A percentile compares a stretch with the other conserved stretches of the same genome.
Conservation (phyloP, 2,888 invertebrate species). For the Agriopis marginaria region DNA sequence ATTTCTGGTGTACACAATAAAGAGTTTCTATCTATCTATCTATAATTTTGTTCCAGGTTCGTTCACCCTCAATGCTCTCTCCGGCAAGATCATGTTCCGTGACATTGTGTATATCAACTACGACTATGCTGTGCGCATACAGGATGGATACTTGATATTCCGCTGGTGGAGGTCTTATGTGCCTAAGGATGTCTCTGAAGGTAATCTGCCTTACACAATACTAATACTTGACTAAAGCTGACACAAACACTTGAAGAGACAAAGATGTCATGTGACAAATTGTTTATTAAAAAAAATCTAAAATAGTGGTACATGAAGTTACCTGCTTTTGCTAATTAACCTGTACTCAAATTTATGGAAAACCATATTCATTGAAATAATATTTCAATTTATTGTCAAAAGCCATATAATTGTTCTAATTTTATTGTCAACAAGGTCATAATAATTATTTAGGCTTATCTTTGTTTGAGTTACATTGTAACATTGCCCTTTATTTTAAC, state of each 20-base stretch:
- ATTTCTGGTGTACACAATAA: too few relatives aligned
- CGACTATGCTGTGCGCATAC: constrained; percentile 96
- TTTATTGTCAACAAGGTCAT: neutral
- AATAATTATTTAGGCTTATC: neutral
- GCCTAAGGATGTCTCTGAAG: constrained; percentile 97
- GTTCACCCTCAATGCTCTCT: constrained; percentile 96
- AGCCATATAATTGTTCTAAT: neutral
- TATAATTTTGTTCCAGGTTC: constrained; percentile 90
- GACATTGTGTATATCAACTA: constrained; percentile 97
- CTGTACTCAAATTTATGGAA: too few relatives aligned
- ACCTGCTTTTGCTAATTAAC: too few relatives aligned
- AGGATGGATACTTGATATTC: constrained; percentile 99
- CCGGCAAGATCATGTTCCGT: constrained; percentile 99
- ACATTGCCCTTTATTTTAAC: neutral
- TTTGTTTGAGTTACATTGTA: neutral
- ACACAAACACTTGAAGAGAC: neutral
- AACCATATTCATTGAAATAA: neutral
- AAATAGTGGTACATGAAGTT: too few relatives aligned
- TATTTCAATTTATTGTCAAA: neutral
- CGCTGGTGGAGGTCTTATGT: constrained; percentile 99
- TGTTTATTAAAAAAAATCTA: too few relatives aligned
- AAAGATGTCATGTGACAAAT: too few relatives aligned
- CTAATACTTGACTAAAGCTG: neutral
- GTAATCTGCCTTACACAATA: constrained; percentile 73
- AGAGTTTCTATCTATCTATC: too few relatives aligned